Base-by-base conservation (phyloP, 2,113 vertebrate genomes). In the Monopterus albus region DNA sequence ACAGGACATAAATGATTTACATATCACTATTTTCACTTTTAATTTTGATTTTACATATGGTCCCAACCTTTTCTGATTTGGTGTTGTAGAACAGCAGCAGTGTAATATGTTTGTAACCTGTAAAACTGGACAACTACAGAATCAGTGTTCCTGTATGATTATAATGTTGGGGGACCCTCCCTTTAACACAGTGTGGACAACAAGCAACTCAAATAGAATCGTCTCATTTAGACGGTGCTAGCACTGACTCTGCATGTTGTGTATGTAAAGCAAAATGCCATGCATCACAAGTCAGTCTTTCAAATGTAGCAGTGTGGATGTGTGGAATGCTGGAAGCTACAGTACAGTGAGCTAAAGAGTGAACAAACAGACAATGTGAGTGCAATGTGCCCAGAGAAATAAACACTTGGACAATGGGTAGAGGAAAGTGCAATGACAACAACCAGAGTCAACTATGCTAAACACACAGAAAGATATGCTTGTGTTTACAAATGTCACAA, bases 271-370 rank as follows among this genome's bases (percentile, higher is more conserved):
- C 63, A 81, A 63, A 86, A 79, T 83, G 87, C 72, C 85, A 89
- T 87, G 91, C 90, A 87, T 79, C 79, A 75, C 81, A 76, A 76
- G 81, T 85, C 80, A 65, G 58, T 67, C 62, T 65, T 75, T 66
- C 61, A 50, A 52, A 83, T 73, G 79, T 66, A 65, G 73, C 66
- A 15, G 62, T 69, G 78, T 78, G 82, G 76, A 82, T 83, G 82
- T 75, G 72, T 47, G 58, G n/a, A 75, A 84, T 68, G 78, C 57
- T 70, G 53, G 63, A 65, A 60, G 72, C 59, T 42, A 49, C 69
- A 71, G 35, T 42, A 55, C 63, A 20, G 71, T 63, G 31, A 72
- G 78, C 67, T 51, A 49, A 58, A 73, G 53, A 75, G 61, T 53
- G 62, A 81, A 63, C 70, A 68, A 52, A 83, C 75, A 61, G 52